phyloP scores from a whole-genome alignment of 2,113 vertebrate species.

The Cryptoleucopteryx plumbea region DNA sequence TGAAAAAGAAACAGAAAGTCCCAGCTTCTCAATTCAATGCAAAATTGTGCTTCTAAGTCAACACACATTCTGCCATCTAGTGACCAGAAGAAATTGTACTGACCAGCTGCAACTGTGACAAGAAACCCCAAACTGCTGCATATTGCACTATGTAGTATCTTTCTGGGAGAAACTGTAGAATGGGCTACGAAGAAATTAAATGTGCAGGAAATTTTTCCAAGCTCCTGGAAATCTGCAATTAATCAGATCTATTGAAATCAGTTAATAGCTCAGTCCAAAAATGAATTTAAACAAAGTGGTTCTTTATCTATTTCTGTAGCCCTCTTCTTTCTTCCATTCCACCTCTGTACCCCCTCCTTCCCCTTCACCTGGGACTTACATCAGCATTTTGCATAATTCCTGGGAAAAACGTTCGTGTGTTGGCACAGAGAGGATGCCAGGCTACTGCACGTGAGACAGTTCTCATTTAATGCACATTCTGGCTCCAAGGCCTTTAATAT shows the following conservation, averaged over 20 bases:
- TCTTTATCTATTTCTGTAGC: not conserved
- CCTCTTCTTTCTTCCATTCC: not conserved
- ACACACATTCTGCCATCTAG: conserved; percentile 66
- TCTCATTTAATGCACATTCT: not conserved
- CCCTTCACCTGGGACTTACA: not conserved
- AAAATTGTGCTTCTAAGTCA: not conserved
- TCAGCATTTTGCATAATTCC: not conserved
- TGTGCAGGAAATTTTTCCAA: not conserved
- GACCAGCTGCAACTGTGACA: not conserved
- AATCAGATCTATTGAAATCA: not conserved
- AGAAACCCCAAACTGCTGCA: not conserved
- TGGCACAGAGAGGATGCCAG: not conserved
- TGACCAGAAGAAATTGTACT: conserved; percentile 45
- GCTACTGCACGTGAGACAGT: not conserved
- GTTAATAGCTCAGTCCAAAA: not conserved
- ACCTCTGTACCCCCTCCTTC: not conserved
- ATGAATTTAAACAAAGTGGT: not conserved
- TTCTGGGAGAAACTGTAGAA: not conserved
- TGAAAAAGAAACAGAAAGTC: not conserved
- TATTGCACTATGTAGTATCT: not conserved
- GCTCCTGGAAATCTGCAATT: not conserved
- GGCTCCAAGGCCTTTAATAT: not conserved
- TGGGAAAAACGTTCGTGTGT: not conserved
- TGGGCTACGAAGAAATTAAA: not conserved
- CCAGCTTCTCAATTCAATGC: not conserved